Base-by-base conservation (phyloP, 2,888 invertebrate genomes). In the Scaptomyza cyrtandrae region DNA sequence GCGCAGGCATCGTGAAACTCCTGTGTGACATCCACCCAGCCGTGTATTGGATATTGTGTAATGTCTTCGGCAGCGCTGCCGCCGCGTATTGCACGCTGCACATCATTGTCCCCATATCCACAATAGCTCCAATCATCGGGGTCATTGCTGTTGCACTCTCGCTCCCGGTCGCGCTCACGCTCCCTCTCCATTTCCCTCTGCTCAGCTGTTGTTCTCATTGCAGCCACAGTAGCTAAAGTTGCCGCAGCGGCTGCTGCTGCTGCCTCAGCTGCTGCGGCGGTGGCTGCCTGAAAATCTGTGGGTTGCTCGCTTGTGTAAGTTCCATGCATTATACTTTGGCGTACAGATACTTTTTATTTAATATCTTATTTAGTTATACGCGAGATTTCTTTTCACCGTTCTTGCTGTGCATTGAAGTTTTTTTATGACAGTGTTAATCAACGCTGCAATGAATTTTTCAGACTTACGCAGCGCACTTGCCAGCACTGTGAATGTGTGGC, bases 1-100 rank as follows among this genome's bases (percentile, higher is more conserved):
- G 61, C 31, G 59, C 95, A 94, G 2, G 95, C 93, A 53, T 93
- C 93, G 76, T 94, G 93, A 89, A 95, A 95, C 62, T 94, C 94
- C 50, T 93, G 85, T 2, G 93, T 93, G 19, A 93, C 92, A 58
- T 93, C 91, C 14, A 90, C 84, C 92, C 92, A 92, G 10, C 89
- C 91, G 39, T 90, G 90, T 43, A 90, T 83, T 0, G 92, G 91
- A 58, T 91, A 91, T 62, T 90, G 90, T 50, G 86, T 82, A n/a
- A 88, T 78, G 50, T 89, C 89, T 46, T 90, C 89, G 1, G 85
- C 85, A 7, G 77, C 77, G 45, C 80, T 78, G 48, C 83, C 71
- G 16, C 86, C 72, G 9, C 89, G 79, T 59, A 88, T 78, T 7
- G 76, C 73, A n/a, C 86, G 86, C 49, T 89, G 90, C n/a, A 88